Percentiles rank a stretch among this genome's conserved stretches.
These are phyloP conservation scores for Panagrolaimus sp. DNA, from an alignment of 1,140 invertebrate genomes.

Conservation along the genomic window DNA sequence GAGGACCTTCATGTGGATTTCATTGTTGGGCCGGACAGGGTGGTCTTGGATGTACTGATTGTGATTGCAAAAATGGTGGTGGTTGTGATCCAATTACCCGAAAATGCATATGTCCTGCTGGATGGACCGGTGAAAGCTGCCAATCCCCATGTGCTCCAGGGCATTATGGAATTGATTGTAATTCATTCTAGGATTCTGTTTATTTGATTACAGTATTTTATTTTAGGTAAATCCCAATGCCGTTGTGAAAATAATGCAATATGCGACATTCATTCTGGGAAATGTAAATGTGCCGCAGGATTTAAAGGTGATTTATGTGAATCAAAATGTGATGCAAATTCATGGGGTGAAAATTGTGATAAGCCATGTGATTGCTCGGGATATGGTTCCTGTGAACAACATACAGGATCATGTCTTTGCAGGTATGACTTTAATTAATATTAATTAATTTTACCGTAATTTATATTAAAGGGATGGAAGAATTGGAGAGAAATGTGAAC, in stretches of 20 bases:
- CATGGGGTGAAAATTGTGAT: conserved; percentile 58
- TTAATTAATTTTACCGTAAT: too few species aligned
- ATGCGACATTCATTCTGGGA: conserved; percentile 63
- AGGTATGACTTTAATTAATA: too few species aligned
- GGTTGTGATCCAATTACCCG: conserved; percentile 75
- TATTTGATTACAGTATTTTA: too few species aligned
- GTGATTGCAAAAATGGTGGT: conserved; percentile 84
- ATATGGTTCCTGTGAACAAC: conserved; percentile 43
- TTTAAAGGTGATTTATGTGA: conserved; percentile 69
- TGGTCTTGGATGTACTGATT: conserved; percentile 73
- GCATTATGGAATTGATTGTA: conserved; percentile 57
- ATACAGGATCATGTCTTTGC: conserved; percentile 57
- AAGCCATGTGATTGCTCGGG: conserved; percentile 48
- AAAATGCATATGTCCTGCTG: conserved; percentile 74
- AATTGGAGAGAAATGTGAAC: conserved; percentile 51
- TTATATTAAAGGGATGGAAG: conserved; percentile 40
- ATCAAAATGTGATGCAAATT: conserved; percentile 54
- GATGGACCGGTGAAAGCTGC: conserved; percentile 60
- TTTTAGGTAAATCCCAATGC: not conserved
- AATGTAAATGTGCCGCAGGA: conserved; percentile 80
- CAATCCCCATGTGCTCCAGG: conserved; percentile 57
- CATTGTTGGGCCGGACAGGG: conserved; percentile 67
- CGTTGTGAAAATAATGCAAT: conserved; percentile 2
- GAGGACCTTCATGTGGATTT: conserved; percentile 60
- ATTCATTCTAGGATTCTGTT: too few species aligned